Evolutionary conservation across 1,140 invertebrate genomes (phyloP), one percentile per base, ranked within the genome.

Genomic region (Hycleus cichorii): DNA sequence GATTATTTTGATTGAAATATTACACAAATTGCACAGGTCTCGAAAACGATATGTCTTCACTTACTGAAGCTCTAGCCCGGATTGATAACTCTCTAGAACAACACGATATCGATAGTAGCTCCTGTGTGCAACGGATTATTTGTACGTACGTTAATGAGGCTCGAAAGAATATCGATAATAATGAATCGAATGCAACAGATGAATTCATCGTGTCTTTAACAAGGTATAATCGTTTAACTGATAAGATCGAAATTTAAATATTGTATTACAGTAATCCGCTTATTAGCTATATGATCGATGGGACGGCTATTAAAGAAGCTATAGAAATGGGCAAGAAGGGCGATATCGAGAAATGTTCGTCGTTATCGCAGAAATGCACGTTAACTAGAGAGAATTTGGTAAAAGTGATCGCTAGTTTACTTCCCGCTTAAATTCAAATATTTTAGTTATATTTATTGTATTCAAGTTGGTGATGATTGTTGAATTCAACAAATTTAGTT

Each of bases 51-150:
- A 68, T 80, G 47, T 70, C 74, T 7, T 78, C 84, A n/a, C 66
- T 88, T 24, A 78, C 80, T 0, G 83, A 84, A 47, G 74, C 88
- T 56, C 75, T 90, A 62, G 80, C 81, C 38, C 82, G 80, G 66
- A 74, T 91, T n/a, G 88, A 91, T 63, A 83, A 87, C 54, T 78
- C 81, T 0, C 66, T 91, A 4, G 81, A 81, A 1, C 79, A 84
- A 57, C 82, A 90, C 60, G 86, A 89, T 56, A 85, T 91, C 25
- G 88, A 91, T 66, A 87, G 87, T 0, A 83, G 83, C 1, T 84
- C 83, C 6, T 91, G 89, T 66, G 82, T 88, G 78, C 88, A 90
- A 72, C 80, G 88, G 43, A 79, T 87, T 4, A 80, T 88, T 9
- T 91, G 89, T 60, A 83, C 83, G 1, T 89, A 89, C 65, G 80